These are phyloP conservation scores for Branchipolynoe longqiensis DNA, from an alignment of 2,888 invertebrate genomes.

Conservation along the genomic window DNA sequence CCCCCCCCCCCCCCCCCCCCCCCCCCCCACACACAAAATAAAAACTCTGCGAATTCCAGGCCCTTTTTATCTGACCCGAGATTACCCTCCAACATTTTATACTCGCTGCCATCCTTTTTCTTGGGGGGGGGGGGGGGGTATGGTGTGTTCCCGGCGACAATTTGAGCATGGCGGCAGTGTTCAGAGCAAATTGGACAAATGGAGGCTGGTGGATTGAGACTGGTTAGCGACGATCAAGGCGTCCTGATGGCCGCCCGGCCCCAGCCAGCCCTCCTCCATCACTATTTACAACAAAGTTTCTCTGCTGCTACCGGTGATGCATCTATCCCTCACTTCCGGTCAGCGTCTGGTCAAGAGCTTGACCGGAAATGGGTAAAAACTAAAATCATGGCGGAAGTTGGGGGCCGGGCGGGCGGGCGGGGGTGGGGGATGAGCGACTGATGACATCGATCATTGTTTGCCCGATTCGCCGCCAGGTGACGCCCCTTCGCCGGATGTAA, in stretches of 20 bases:
- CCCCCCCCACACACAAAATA: too few species aligned
- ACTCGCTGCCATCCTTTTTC: too few species aligned
- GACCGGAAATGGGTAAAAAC: conserved; percentile 50
- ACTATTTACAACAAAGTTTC: background rate
- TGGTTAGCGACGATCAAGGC: conserved; percentile 25
- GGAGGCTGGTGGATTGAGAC: background rate
- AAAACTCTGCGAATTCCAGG: too few species aligned
- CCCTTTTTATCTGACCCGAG: too few species aligned
- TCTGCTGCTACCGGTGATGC: conserved; percentile 8
- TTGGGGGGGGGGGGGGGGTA: too few species aligned
- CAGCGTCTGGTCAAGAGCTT: conserved; percentile 18
- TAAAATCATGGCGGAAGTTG: too few species aligned
- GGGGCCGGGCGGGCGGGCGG: conserved; percentile 4
- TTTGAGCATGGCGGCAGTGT: too few species aligned
- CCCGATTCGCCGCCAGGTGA: background rate
- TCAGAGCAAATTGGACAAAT: conserved; percentile 16
- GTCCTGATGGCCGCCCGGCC: background rate
- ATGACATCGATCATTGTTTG: conserved; percentile 47
- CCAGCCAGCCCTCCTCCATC: conserved; percentile 8
- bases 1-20: too few species aligned
- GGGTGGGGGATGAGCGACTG: conserved; percentile 24
- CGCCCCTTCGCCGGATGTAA: conserved; percentile 11
- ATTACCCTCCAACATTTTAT: too few species aligned
- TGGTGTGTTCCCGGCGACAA: too few species aligned
- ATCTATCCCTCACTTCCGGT: conserved; percentile 41